Evolutionary conservation across 2,113 vertebrate genomes (phyloP).

Genomic region (Trinectes maculatus): DNA sequence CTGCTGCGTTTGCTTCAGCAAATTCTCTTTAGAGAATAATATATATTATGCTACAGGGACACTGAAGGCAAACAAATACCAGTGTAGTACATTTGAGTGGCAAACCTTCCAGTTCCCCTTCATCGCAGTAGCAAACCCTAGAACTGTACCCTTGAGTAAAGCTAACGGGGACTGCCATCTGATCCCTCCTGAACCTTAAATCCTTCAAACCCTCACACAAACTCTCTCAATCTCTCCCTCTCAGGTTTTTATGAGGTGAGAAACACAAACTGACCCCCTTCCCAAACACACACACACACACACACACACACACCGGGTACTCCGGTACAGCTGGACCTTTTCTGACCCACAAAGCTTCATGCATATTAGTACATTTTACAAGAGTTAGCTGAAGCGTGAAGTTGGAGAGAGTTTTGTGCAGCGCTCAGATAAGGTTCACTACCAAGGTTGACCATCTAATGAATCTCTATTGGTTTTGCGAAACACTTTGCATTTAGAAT

Average conservation of each 20-base stretch:
- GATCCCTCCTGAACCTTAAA: slow-evolving; percentile 55
- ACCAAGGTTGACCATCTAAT: slow-evolving; percentile 53
- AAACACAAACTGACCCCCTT: slow-evolving; percentile 60
- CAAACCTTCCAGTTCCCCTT: slow-evolving; percentile 10
- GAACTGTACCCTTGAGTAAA: slow-evolving; percentile 41
- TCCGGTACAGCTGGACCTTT: slow-evolving; percentile 19
- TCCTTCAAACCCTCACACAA: slow-evolving; percentile 46
- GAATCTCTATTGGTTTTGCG: slow-evolving; percentile 56
- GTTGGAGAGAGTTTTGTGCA: slow-evolving; percentile 22
- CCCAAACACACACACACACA: slow-evolving; percentile 8
- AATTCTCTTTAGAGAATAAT: neutral
- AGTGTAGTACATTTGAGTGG: neutral
- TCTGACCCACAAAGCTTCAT: slow-evolving; percentile 49
- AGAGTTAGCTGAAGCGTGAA: slow-evolving; percentile 28
- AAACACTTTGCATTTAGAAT: slow-evolving; percentile 42
- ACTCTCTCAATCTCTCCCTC: slow-evolving; percentile 21
- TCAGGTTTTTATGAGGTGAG: slow-evolving; percentile 72
- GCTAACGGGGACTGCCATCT: slow-evolving; percentile 26
- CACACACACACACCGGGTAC: slow-evolving; percentile 6
- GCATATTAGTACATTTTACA: slow-evolving; percentile 63
- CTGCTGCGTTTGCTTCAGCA: neutral
- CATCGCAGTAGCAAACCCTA: slow-evolving; percentile 36
- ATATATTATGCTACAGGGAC: neutral
- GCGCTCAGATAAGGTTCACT: slow-evolving; percentile 37
- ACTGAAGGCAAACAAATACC: slow-evolving; percentile 9